Evolutionary conservation across 1,140 invertebrate species (phyloP).

Genomic region (Ceratina japonica): DNA sequence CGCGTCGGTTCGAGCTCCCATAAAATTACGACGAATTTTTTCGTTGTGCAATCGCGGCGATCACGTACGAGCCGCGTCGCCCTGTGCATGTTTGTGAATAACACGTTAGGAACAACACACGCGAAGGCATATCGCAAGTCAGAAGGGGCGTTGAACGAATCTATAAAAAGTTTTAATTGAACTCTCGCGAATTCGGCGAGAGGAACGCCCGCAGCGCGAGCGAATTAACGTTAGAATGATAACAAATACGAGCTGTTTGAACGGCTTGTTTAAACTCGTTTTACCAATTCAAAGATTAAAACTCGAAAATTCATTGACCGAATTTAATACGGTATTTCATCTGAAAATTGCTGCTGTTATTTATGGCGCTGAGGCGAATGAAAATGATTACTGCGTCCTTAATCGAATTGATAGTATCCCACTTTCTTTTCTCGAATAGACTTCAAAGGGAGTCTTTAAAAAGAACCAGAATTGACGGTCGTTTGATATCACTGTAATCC

Average conservation of each 20-base stretch:
- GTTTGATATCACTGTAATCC: background rate
- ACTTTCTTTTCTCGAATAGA: background rate
- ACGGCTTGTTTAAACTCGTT: background rate
- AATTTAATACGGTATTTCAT: background rate
- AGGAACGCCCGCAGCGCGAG: background rate
- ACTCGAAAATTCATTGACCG: too few species aligned
- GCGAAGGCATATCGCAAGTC: constrained; percentile 12
- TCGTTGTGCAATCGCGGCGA: constrained; percentile 27
- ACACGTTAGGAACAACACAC: background rate
- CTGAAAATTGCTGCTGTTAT: background rate
- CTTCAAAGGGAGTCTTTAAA: constrained; percentile 30
- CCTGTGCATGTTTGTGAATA: constrained; percentile 20
- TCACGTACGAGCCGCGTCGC: constrained; percentile 30
- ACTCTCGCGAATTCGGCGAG: background rate
- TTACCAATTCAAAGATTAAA: too few species aligned
- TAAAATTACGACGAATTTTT: constrained; percentile 49
- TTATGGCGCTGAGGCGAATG: background rate
- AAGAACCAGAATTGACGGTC: background rate
- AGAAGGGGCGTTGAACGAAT: constrained; percentile 38
- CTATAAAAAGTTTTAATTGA: background rate
- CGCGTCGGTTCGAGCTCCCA: constrained; percentile 26
- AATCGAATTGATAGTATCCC: constrained; percentile 13
- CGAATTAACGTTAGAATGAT: background rate
- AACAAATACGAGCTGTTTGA: background rate
- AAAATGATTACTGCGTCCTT: background rate